Conservation (phyloP, 2,113 vertebrate species). For the Pterocles orientalis region DNA sequence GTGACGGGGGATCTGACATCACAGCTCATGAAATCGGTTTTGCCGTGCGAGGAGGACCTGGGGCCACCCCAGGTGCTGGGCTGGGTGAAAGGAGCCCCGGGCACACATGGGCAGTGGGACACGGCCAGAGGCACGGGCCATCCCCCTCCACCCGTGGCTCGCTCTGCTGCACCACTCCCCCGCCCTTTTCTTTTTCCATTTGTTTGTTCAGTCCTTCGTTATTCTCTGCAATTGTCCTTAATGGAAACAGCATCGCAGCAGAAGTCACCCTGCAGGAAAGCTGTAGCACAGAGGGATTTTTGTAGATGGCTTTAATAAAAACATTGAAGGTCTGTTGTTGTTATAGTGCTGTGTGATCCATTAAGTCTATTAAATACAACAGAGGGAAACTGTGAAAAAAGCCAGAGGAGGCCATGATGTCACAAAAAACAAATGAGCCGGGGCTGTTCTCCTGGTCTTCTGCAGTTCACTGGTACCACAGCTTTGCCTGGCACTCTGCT, state of each 20-base stretch:
- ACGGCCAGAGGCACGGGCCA: neutral
- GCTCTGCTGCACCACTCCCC: neutral
- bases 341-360: conserved; percentile 69
- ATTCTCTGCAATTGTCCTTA: conserved; percentile 58
- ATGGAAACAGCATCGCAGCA: conserved; percentile 61
- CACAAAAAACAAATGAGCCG: conserved; percentile 30
- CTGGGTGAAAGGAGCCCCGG: neutral
- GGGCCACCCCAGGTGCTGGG: neutral
- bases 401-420: conserved; percentile 63
- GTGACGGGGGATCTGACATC: neutral
- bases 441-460: conserved; percentile 1
- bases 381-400: conserved; percentile 63
- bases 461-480: neutral
- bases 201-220: conserved; percentile 52
- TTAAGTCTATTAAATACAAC: conserved; percentile 71
- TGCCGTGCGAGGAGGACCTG: neutral
- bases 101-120: neutral
- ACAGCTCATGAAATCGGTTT: neutral
- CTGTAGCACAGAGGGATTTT: conserved; percentile 58
- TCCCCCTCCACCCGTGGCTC: neutral
- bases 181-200: conserved; percentile 7
- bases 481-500: neutral
- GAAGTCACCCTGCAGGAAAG: conserved; percentile 61
- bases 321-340: conserved; percentile 67
- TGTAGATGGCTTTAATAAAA: conserved; percentile 73